Evolutionary conservation across 2,113 vertebrate genomes (phyloP).

Genomic region (Terrapene triunguis): DNA sequence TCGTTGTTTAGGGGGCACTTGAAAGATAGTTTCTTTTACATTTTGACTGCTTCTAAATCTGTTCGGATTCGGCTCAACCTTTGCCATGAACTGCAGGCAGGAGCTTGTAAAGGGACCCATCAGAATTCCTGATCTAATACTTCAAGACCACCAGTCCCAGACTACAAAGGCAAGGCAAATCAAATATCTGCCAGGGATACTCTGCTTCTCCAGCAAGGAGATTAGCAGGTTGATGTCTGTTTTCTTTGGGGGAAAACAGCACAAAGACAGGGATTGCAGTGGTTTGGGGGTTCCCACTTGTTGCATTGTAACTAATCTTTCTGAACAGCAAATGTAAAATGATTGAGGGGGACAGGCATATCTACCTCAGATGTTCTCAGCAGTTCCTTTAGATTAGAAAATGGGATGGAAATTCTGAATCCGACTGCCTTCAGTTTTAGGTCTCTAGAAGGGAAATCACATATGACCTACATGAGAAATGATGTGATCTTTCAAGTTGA

Average conservation of each 20-base stretch:
- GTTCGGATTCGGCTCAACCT: slow-evolving; percentile 13
- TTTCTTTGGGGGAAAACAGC: not conserved
- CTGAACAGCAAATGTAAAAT: not conserved
- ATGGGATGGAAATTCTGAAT: slow-evolving; percentile 22
- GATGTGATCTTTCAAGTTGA: slow-evolving; percentile 27
- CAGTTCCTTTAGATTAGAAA: not conserved
- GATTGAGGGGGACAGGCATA: not conserved
- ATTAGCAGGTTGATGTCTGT: slow-evolving; percentile 39
- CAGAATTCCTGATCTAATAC: not conserved
- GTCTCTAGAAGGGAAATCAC: slow-evolving; percentile 10
- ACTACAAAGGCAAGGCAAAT: slow-evolving; percentile 21
- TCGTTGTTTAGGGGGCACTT: not conserved
- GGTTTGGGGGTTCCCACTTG: not conserved
- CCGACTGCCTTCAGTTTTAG: not conserved
- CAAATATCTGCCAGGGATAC: slow-evolving; percentile 25
- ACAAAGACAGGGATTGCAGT: not conserved
- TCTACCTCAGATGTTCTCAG: not conserved
- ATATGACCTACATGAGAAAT: slow-evolving; percentile 63
- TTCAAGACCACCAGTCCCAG: not conserved
- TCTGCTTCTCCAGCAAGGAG: slow-evolving; percentile 31
- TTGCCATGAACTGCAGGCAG: not conserved
- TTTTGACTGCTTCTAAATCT: not conserved
- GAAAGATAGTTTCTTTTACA: not conserved
- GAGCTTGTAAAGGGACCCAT: not conserved
- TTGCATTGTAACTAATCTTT: not conserved